Percentiles rank a stretch among this genome's conserved stretches.
phyloP scores from a whole-genome alignment of 2,113 vertebrate genomes.

The Gallinago paraguaiae region DNA sequence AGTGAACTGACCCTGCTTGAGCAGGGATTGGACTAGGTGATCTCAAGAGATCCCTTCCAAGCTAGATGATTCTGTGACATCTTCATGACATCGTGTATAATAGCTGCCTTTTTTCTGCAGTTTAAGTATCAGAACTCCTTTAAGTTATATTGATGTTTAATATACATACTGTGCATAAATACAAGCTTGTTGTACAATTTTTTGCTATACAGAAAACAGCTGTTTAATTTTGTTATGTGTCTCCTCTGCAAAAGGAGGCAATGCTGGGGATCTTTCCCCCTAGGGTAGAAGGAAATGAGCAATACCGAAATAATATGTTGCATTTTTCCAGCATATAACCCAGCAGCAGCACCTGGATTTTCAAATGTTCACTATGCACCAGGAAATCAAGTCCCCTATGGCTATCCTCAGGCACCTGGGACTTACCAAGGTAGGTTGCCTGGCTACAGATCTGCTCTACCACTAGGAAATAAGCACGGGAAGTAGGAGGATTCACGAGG shows the following conservation, averaged over 20 bases:
- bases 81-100: not conserved
- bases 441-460: not conserved
- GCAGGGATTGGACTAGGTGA: not conserved
- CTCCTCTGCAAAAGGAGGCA: not conserved
- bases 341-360: not conserved
- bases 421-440: slow-evolving; percentile 35
- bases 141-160: not conserved
- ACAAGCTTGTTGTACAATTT: rapidly evolving
- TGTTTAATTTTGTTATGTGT: not conserved
- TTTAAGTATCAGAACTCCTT: not conserved
- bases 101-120: not conserved
- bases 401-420: not conserved
- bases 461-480: rapidly evolving
- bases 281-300: not conserved
- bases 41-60: not conserved
- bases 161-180: not conserved
- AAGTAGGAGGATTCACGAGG: not conserved
- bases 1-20: not conserved
- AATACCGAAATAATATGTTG: not conserved
- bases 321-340: not conserved
- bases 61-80: not conserved
- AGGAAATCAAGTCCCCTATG: not conserved
- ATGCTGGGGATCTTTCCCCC: not conserved
- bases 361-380: not conserved
- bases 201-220: not conserved